Evolutionary conservation across 2,797 vertebrate species (phyloP).

Genomic region (Hydrocynus forskahlii): DNA sequence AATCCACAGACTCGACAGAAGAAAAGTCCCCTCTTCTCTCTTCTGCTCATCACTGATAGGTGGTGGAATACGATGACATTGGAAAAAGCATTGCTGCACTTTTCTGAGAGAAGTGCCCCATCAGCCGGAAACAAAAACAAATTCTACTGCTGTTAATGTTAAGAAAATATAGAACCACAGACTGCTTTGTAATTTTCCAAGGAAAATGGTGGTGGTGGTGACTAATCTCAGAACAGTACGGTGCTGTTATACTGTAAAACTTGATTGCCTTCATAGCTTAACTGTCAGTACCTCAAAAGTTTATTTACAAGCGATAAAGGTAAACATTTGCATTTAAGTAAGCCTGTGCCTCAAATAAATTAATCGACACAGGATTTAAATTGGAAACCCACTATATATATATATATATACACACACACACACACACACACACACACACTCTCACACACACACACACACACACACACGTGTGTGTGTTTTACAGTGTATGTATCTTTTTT

Average conservation of each 20-base stretch:
- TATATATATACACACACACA: too few species aligned
- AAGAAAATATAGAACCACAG: not conserved
- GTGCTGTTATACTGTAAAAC: conserved; percentile 16
- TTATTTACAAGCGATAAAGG: not conserved
- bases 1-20: conserved; percentile 9
- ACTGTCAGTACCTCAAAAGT: not conserved
- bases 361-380: not conserved
- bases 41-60: conserved; percentile 11
- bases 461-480: too few species aligned
- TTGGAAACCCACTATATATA: not conserved
- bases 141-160: too few species aligned
- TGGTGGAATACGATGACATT: not conserved
- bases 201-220: not conserved
- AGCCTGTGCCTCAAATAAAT: not conserved
- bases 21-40: conserved; percentile 55
- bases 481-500: not conserved
- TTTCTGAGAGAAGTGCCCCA: too few species aligned
- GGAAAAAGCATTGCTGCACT: not conserved
- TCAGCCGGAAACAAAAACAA: too few species aligned
- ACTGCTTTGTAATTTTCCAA: not conserved
- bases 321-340: not conserved
- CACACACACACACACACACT: too few species aligned
- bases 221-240: not conserved
- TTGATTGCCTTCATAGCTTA: not conserved
- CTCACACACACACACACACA: too few species aligned